Evolutionary conservation across 2,113 vertebrate species (phyloP), one percentile per base, ranked within the genome.

Genomic region (Neodon shergylaensis): DNA sequence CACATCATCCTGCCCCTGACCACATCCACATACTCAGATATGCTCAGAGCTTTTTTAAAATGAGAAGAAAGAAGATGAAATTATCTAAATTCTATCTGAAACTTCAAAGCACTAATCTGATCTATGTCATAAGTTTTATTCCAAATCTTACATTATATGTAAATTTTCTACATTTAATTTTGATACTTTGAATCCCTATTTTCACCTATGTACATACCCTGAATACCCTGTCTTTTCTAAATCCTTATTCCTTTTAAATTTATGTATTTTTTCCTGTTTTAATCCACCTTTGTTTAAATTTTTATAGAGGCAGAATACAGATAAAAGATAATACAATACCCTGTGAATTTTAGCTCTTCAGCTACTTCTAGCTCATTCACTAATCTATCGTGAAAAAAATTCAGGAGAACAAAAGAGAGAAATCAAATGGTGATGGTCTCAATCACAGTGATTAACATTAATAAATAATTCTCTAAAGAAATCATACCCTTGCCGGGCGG

Each of bases 161-260:
- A 85, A 47, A 85, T 47, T 85, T 49, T 77, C 65, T 93, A 87
- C 73, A 78, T 87, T 83, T 88, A 85, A 84, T 16, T 90, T 83
- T 87, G 42, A 87, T 81, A 26, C 39, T 93, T 63, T 84, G 10
- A 85, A 31, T 66, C 82, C 39, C 39, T 66, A 31, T 66, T 85
- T 84, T 47, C 42, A 68, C 28, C 42, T 47, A 66, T 22, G 42
- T 28, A 47, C 83, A 66, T 36, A 33, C 26, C 28, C 61, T 68
- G 44, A 68, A 33, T 28, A 36, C 17, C 39, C 26, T 42, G 1
- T 47, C 63, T 85, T 42, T 33, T 85, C 28, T 47, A 85, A 85
- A 36, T 42, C 83, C 5, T 33, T 47, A 36, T 68, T 85, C 42
- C 26, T 16, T 54, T 93, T 92, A 72, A 93, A 91, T 21, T 65